These are phyloP conservation scores for Limnephilus lunatus DNA, from an alignment of 2,888 invertebrate genomes.

Conservation along the genomic window DNA sequence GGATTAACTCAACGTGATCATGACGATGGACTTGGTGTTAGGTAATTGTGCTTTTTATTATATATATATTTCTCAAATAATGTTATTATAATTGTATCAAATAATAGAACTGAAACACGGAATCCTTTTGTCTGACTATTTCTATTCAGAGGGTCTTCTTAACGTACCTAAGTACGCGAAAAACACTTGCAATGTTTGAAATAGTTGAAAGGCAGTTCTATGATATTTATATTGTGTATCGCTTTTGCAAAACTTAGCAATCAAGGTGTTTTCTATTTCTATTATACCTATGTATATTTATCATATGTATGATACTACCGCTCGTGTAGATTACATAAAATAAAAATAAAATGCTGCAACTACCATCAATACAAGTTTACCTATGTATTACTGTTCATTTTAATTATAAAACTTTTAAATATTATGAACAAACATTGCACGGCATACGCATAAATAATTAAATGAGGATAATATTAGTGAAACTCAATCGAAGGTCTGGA, in stretches of 20 bases:
- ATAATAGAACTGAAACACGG: not conserved
- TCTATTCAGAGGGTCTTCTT: not conserved
- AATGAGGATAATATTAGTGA: too few relatives aligned
- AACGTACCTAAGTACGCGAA: not conserved
- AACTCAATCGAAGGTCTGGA: too few relatives aligned
- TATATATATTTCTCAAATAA: not conserved
- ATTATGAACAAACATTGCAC: too few relatives aligned
- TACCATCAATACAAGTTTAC: not conserved
- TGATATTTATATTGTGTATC: not conserved
- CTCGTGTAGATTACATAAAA: not conserved
- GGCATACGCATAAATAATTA: too few relatives aligned
- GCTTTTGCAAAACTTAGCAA: not conserved
- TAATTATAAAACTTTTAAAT: not conserved
- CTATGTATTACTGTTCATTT: not conserved
- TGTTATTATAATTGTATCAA: not conserved
- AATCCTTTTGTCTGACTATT: not conserved
- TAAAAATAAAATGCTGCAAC: not conserved
- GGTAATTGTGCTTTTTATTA: slow-evolving; percentile 15
- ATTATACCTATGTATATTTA: not conserved
- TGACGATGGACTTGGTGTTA: slow-evolving; percentile 34
- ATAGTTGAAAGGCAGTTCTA: not conserved
- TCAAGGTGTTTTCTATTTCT: not conserved
- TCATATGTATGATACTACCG: not conserved
- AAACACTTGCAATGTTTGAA: not conserved
- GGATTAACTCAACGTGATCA: slow-evolving; percentile 16